Base-by-base conservation (phyloP, 1,140 invertebrate species). In the Oryzaephilus surinamensis region DNA sequence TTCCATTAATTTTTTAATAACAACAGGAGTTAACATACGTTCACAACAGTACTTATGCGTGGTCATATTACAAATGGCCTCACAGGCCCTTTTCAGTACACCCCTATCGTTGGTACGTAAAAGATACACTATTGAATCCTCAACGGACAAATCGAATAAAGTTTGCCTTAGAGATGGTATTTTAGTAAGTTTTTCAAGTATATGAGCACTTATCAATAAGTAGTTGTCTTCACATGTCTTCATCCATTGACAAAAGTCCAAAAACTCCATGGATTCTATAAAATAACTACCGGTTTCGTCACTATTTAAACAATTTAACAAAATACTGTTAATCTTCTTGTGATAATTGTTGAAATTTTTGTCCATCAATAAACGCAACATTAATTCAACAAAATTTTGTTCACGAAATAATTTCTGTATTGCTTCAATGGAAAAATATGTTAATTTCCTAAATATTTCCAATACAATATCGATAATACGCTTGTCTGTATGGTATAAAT, bases 131-230 rank as follows among this genome's bases (percentile, higher is more conserved):
- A 54, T 46, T 4, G 51, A 46, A 16, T 54, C 47, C 34, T 56
- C 51, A 0, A 53, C 42, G 2, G 54, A 56, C 3, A 56, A 36
- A 45, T 55, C 53, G 34, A 55, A 55, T 1, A 55, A 39, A 4
- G 41, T 49, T 40, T 55, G 53, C 37, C 40, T 48, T 2, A 54
- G 37, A 16, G 39, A 24, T 3, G 47, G 46, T 27, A 50, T 46
- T 21, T 35, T 43, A 1, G 54, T 43, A 2, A 54, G 18, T 18
- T 42, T 45, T n/a, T 44, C 26, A 14, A 56, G 46, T 14, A 56
- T 42, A 17, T 44, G 24, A 14, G 42, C 39, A 7, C 38, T 24
- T 3, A 41, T 35, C 4, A 32, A 20, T 10, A 51, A 32, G 18
- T 38, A 47, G 6, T 42, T 41, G n/a, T 27, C 20, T 12, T 41